phyloP scores from a whole-genome alignment of 2,113 vertebrate genomes.

The Pseudopodoces humilis region DNA sequence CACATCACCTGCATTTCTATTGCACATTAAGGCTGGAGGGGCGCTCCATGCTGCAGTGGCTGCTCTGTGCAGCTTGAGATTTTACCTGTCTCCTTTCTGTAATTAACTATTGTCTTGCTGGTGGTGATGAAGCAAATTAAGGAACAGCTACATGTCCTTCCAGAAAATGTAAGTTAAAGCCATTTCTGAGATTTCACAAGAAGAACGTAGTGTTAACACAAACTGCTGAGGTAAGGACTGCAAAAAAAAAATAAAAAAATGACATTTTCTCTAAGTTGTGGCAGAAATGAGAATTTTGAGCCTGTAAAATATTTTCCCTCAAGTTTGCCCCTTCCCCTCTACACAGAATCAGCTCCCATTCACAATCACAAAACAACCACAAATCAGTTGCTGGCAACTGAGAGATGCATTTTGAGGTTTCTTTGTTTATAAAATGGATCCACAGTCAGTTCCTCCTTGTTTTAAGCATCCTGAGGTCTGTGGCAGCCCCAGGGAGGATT shows the following conservation, averaged over 20 bases:
- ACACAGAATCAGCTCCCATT: background rate
- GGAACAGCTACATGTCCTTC: slow-evolving; percentile 76
- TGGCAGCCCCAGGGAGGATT: background rate
- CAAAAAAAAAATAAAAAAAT: background rate
- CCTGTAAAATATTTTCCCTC: background rate
- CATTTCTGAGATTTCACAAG: slow-evolving; percentile 67
- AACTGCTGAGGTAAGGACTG: background rate
- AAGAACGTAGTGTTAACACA: background rate
- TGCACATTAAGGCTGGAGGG: background rate
- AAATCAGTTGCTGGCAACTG: background rate
- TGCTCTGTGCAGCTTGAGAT: slow-evolving; percentile 65
- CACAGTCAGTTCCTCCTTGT: background rate
- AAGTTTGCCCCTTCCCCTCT: background rate
- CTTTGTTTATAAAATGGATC: background rate
- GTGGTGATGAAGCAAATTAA: slow-evolving; percentile 79
- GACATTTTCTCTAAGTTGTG: fast-evolving
- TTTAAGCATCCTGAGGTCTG: background rate
- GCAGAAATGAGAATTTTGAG: background rate
- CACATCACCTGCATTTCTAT: slow-evolving; percentile 31
- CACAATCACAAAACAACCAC: background rate
- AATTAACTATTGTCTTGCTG: slow-evolving; percentile 77
- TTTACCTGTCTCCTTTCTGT: slow-evolving; percentile 66
- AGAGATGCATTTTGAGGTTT: background rate
- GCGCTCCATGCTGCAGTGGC: slow-evolving; percentile 18
- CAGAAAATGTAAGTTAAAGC: slow-evolving; percentile 78